Conservation (phyloP, 2,113 vertebrate species). For the Mesitornis unicolor region DNA sequence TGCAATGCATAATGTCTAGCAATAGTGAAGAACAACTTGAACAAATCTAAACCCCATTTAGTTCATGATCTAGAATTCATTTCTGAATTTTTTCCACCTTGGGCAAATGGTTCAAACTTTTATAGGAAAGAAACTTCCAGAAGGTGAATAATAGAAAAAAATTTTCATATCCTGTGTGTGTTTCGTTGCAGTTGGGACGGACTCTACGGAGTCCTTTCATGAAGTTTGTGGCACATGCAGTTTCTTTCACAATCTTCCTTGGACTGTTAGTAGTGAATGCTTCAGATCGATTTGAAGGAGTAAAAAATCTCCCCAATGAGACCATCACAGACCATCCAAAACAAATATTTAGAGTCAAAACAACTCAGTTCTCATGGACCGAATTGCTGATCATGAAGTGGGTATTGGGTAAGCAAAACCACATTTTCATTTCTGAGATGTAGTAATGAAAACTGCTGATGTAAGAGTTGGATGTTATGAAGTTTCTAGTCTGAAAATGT, state of each 20-base stretch:
- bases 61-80: not conserved
- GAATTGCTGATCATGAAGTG: slow-evolving; percentile 98
- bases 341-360: slow-evolving; percentile 96
- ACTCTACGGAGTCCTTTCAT: slow-evolving; percentile 95
- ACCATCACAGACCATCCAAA: slow-evolving; percentile 93
- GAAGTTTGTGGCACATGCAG: slow-evolving; percentile 97
- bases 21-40: not conserved
- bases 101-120: not conserved
- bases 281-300: slow-evolving; percentile 93
- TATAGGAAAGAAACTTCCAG: not conserved
- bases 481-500: accelerated
- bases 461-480: not conserved
- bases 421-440: not conserved
- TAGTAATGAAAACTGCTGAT: not conserved
- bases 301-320: slow-evolving; percentile 94
- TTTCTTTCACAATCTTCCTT: slow-evolving; percentile 95
- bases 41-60: not conserved
- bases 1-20: not conserved
- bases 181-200: slow-evolving; percentile 84
- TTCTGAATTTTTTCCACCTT: not conserved
- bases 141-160: not conserved
- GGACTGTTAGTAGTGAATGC: slow-evolving; percentile 91
- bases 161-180: not conserved
- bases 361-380: slow-evolving; percentile 97
- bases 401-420: slow-evolving; percentile 87